phyloP scores from a whole-genome alignment of 2,888 invertebrate species.

The Adelognathus sp. region DNA sequence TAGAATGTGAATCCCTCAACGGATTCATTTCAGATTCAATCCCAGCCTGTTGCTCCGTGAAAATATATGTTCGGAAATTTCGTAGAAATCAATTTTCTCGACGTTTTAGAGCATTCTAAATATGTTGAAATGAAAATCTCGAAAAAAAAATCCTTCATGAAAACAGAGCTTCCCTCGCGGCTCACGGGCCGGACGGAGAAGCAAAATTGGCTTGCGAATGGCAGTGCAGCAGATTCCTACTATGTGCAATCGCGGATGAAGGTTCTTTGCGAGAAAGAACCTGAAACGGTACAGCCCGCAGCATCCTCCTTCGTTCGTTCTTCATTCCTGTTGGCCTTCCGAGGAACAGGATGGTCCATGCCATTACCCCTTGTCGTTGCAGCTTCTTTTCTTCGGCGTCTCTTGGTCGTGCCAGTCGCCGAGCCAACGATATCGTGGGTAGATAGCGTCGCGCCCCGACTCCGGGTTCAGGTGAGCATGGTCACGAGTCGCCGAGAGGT shows the following conservation, averaged over 20 bases:
- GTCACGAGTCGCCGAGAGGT: constrained; percentile 69
- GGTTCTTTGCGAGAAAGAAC: constrained; percentile 17
- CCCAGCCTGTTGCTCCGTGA: too few relatives aligned
- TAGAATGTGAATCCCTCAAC: too few relatives aligned
- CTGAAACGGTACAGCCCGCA: constrained; percentile 50
- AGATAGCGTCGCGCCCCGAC: constrained; percentile 53
- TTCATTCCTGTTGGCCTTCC: constrained; percentile 24
- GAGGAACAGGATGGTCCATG: constrained; percentile 19
- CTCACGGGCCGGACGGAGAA: too few relatives aligned
- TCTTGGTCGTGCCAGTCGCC: constrained; percentile 33
- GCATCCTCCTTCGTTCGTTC: constrained; percentile 9
- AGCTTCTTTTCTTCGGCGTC: neutral
- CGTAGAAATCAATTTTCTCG: too few relatives aligned
- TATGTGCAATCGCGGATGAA: neutral
- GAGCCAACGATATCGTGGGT: constrained; percentile 45
- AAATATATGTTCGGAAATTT: too few relatives aligned
- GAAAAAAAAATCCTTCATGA: too few relatives aligned
- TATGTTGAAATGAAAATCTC: too few relatives aligned
- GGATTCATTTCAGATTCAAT: too few relatives aligned
- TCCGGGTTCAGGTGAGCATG: constrained; percentile 71
- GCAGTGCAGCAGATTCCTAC: neutral
- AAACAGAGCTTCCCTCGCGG: too few relatives aligned
- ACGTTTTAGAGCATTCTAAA: too few relatives aligned
- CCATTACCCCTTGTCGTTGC: constrained; percentile 1
- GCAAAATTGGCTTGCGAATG: neutral